Conservation (phyloP, 2,113 vertebrate species). For the Thalassoma bifasciatum region DNA sequence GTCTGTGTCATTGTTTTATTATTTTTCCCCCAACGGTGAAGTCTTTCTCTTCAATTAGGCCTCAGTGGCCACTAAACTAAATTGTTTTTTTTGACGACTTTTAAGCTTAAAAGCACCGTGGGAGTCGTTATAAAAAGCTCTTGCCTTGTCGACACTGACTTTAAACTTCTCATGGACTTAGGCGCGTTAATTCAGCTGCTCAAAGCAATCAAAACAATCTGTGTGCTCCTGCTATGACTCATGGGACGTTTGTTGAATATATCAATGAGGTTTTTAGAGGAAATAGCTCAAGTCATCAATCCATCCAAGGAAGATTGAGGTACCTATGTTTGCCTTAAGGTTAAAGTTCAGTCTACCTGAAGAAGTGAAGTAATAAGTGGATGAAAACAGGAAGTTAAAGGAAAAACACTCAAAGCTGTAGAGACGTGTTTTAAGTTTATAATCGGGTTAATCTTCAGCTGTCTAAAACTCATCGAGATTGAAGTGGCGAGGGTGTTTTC, state of each 20-base stretch:
- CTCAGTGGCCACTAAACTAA: neutral
- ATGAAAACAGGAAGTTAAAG: neutral
- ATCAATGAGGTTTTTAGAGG: neutral
- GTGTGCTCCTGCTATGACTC: neutral
- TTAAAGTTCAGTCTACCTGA: neutral
- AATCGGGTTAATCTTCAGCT: slow-evolving; percentile 18
- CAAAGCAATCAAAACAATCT: neutral
- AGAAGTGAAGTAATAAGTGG: neutral
- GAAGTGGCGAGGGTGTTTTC: slow-evolving; percentile 9
- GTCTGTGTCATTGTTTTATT: neutral
- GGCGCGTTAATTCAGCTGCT: neutral
- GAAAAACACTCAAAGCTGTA: neutral
- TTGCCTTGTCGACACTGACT: neutral
- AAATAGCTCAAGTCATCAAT: neutral
- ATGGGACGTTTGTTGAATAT: neutral
- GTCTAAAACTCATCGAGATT: slow-evolving; percentile 18
- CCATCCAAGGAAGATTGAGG: neutral
- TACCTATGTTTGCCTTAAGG: neutral
- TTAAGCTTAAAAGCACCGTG: neutral
- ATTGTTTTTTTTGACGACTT: neutral
- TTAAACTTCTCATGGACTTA: neutral
- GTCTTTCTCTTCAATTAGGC: neutral
- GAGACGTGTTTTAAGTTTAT: neutral
- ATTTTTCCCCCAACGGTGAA: neutral
- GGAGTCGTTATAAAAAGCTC: neutral